Evolutionary conservation across 2,888 invertebrate genomes (phyloP), one percentile per base, ranked within the genome.

Genomic region (Graphium colonna): DNA sequence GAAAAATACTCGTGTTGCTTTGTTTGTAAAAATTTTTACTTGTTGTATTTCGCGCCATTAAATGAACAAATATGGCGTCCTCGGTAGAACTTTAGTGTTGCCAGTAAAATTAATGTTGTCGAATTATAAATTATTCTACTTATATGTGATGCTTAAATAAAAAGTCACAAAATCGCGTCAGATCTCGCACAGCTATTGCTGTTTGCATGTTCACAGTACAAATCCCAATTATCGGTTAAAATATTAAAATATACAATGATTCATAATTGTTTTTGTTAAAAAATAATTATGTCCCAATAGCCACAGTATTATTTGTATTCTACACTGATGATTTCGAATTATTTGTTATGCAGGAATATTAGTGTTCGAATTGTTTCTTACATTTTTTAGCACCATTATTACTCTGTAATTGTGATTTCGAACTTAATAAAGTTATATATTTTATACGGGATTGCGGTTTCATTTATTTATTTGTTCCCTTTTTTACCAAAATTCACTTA

Each of bases 381-480:
- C 44, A 16, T 4, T 7, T 33, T 50, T 36, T 42, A 15, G 18
- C 33, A 26, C 13, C 16, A 5, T 38, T 45, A 39, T 28, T 51
- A 15, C 33, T 16, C 40, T 42, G 36, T 47, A 42, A 52, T 41
- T 47, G 47, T 47, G 47, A 38, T 52, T 42, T 46, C 41, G 33
- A 46, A 39, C 16, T 44, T 44, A 51, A 16, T 52, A 46, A 52
- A 52, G 40, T 26, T 31, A 40, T 55, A 56, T 52, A 52, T 44
- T 46, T 42, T 38, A 46, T 38, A 51, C 31, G 17, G 33, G 46
- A 39, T 40, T 21, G 28, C 51, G 33, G 36, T 43, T 55, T 57
- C 44, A n/a, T n/a, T n/a, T n/a, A n/a, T n/a, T n/a, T n/a, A n/a
- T n/a, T n/a, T n/a, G n/a, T n/a, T n/a, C n/a, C n/a, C n/a, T n/a